These are phyloP conservation scores for Cassiopea xamachana DNA, from an alignment of 30 jellyfish, hydroid and myxozoan genomes.

Conservation along the genomic window DNA sequence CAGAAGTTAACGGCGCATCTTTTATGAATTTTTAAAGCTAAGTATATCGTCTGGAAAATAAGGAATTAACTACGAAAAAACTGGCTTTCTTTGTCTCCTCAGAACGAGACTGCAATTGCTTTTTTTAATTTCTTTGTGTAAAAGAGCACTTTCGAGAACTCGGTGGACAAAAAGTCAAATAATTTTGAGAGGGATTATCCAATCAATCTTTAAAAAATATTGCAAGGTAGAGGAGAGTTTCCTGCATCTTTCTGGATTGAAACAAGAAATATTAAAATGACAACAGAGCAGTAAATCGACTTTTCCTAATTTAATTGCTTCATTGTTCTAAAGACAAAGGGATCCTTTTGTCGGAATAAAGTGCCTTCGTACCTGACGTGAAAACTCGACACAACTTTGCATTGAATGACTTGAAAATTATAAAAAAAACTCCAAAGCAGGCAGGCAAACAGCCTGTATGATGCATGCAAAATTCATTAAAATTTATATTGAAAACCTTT, in stretches of 20 bases:
- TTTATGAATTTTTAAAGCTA: neutral
- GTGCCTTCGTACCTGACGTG: neutral
- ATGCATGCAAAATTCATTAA: neutral
- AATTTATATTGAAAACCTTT: neutral
- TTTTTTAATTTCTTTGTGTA: slow-evolving; percentile 18
- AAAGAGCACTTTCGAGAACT: neutral
- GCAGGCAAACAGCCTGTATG: neutral
- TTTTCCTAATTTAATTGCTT: neutral
- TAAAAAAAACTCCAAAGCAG: neutral
- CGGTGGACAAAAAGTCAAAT: neutral
- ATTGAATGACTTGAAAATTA: neutral
- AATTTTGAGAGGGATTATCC: neutral
- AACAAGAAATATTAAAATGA: neutral
- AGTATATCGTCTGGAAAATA: neutral
- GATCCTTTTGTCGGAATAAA: neutral
- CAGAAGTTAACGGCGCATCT: neutral
- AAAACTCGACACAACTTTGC: neutral
- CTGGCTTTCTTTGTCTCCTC: neutral
- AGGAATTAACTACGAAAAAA: slow-evolving; percentile 14
- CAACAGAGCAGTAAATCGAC: neutral
- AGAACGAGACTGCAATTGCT: slow-evolving; percentile 4
- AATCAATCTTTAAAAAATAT: neutral
- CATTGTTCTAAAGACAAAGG: neutral
- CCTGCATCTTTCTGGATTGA: neutral
- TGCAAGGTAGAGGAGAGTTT: neutral